Evolutionary conservation across 2,888 invertebrate species (phyloP).

Genomic region (Diarsia brunnea): DNA sequence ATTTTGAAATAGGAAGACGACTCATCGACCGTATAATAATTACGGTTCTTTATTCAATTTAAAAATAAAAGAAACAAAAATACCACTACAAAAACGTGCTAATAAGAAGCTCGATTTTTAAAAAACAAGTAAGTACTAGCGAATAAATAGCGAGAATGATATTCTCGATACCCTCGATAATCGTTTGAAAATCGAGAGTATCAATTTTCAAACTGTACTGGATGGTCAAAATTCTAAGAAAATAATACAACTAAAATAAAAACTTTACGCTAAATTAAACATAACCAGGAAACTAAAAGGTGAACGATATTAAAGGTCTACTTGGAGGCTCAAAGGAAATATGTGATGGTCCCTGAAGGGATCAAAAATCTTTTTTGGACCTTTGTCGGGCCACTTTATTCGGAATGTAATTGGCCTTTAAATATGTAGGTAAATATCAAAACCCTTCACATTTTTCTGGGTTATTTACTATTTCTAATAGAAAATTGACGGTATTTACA

Average conservation of each 20-base stretch:
- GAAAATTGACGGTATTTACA: conserved; percentile 39
- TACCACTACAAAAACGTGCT: background rate
- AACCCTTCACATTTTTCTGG: conserved; percentile 63
- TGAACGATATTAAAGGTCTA: conserved; percentile 72
- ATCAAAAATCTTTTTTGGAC: conserved; percentile 72
- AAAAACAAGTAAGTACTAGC: conserved; percentile 7
- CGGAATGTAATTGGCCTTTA: conserved; percentile 75
- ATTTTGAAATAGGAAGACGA: background rate
- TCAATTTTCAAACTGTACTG: conserved; percentile 68
- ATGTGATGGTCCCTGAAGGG: conserved; percentile 73
- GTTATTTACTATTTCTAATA: conserved; percentile 57
- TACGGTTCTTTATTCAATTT: background rate
- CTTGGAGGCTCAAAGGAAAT: conserved; percentile 75
- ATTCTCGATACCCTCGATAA: conserved; percentile 21
- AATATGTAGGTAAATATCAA: conserved; percentile 67
- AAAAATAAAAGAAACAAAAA: background rate
- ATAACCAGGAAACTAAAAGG: conserved; percentile 67
- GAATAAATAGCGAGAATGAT: background rate
- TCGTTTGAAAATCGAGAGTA: conserved; percentile 26
- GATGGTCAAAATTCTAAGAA: conserved; percentile 67
- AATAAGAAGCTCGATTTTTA: conserved; percentile 9
- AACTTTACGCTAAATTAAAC: conserved; percentile 66
- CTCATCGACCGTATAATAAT: no score
- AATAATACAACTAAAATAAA: conserved; percentile 37
- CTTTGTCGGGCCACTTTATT: conserved; percentile 71